Base-by-base conservation (phyloP, 2,113 vertebrate genomes). In the Diphyllodes magnificus region DNA sequence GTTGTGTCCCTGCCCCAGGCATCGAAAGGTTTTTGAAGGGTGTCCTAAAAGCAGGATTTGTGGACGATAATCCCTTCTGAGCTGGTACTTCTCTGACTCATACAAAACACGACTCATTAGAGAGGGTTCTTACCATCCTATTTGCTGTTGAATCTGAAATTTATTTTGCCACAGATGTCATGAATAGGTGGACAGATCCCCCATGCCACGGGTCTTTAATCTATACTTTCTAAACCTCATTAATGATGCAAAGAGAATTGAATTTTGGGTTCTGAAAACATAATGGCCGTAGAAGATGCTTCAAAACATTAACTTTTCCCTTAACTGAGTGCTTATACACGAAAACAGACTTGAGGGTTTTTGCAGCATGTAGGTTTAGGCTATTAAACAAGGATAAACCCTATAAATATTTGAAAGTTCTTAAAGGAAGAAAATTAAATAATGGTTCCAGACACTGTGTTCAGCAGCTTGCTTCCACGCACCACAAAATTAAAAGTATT, bases 401-500 rank as follows among this genome's bases (percentile, higher is more conserved):
- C 39, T 70, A n/a, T 65, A 95, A 95, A 88, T 88, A 84, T 51
- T 82, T 92, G 44, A 90, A 60, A 35, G 10, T 51, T 77, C 33
- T 73, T 88, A 80, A 73, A 70, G 50, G 35, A 86, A 83, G 7
- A 30, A 91, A 95, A 66, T 37, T 80, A 85, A 95, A 81, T 63
- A 95, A 76, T 39, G 57, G 6, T 47, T 65, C 40, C 59, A 95
- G 82, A 82, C 35, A 78, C 9, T 30, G 35, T 1, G 4, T 88
- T 80, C 88, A 84, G 37, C 60, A 15, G 45, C 84, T 95, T 92
- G 15, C 7, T 96, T 96, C 90, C 37, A 86, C 4, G 7, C 85
- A 88, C 24, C 82, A 88, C 27, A 25, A 97, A 97, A 95, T 96
- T 82, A 93, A 96, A 97, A 96, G 47, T 93, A 96, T 94, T 96